Evolutionary conservation across 2,888 invertebrate genomes (phyloP).

Genomic region (Coenonympha glycerion): DNA sequence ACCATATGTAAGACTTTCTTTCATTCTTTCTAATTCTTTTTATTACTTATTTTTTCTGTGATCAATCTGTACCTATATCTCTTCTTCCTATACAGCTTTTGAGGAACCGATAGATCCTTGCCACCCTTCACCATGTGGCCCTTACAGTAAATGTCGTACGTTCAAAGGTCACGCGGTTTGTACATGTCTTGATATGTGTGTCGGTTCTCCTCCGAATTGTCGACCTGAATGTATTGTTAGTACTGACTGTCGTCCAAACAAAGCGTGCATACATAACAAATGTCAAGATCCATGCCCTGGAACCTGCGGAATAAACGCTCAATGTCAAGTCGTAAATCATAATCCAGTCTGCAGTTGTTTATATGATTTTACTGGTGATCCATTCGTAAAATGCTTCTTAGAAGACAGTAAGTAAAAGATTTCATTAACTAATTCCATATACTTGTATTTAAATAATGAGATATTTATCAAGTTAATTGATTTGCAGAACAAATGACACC

Average conservation of each 20-base stretch:
- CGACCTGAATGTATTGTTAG: constrained; percentile 86
- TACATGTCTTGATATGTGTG: constrained; percentile 82
- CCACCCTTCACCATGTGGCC: constrained; percentile 85
- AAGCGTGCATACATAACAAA: constrained; percentile 85
- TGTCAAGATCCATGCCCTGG: constrained; percentile 87
- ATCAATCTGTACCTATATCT: constrained; percentile 40
- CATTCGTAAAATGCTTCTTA: constrained; percentile 81
- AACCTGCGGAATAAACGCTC: constrained; percentile 83
- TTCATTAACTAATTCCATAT: too few relatives aligned
- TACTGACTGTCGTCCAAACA: constrained; percentile 83
- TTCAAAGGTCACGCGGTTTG: constrained; percentile 84
- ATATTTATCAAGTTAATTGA: constrained; percentile 28
- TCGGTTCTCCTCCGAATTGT: constrained; percentile 85
- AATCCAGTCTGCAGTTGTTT: constrained; percentile 87
- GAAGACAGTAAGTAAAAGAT: constrained; percentile 81
- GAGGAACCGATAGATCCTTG: constrained; percentile 79
- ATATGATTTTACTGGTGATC: constrained; percentile 82
- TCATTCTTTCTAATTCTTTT: constrained; percentile 53
- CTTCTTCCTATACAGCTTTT: constrained; percentile 56
- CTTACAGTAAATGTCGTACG: constrained; percentile 84
- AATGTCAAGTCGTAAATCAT: constrained; percentile 86
- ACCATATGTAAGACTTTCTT: constrained; percentile 76
- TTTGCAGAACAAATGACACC: constrained; percentile 62
- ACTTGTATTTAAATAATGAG: too few relatives aligned
- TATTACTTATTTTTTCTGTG: constrained; percentile 39